A percentile compares a stretch with the other conserved stretches of the same genome.
phyloP scores from a whole-genome alignment of 2,888 invertebrate genomes.

The Prenolepis imparis region DNA sequence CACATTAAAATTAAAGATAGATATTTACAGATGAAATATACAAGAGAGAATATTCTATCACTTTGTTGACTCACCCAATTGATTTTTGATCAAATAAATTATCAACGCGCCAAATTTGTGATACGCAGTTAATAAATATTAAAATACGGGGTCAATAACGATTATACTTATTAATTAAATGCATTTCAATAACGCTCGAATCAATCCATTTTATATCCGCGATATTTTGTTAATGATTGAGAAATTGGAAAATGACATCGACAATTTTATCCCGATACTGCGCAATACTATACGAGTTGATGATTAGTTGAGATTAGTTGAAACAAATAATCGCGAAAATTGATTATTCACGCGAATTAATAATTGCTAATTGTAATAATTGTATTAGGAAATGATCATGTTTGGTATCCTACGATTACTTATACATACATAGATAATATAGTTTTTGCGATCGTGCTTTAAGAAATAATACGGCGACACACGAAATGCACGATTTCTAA shows the following conservation, averaged over 20 bases:
- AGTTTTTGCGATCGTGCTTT: not conserved
- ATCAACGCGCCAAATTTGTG: not conserved
- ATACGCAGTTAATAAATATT: conserved; percentile 1
- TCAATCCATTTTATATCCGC: not conserved
- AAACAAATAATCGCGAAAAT: not conserved
- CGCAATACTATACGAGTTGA: not conserved
- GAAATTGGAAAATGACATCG: not conserved
- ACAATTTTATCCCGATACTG: not conserved
- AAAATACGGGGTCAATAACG: not conserved
- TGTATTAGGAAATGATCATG: not conserved
- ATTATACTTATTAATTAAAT: not conserved
- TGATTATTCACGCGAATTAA: not conserved
- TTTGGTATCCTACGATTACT: not conserved
- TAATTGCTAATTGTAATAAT: not conserved
- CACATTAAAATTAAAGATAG: not conserved
- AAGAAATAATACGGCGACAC: not conserved
- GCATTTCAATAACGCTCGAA: not conserved
- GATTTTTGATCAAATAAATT: conserved; percentile 7
- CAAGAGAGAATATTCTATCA: not conserved
- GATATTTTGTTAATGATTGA: not conserved
- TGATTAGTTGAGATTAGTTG: not conserved
- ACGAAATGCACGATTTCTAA: not conserved
- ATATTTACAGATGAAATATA: not conserved
- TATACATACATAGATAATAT: not conserved
- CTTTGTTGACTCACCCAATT: not conserved